Evolutionary conservation across 2,113 vertebrate species (phyloP).

Genomic region (Daubentonia madagascariensis): DNA sequence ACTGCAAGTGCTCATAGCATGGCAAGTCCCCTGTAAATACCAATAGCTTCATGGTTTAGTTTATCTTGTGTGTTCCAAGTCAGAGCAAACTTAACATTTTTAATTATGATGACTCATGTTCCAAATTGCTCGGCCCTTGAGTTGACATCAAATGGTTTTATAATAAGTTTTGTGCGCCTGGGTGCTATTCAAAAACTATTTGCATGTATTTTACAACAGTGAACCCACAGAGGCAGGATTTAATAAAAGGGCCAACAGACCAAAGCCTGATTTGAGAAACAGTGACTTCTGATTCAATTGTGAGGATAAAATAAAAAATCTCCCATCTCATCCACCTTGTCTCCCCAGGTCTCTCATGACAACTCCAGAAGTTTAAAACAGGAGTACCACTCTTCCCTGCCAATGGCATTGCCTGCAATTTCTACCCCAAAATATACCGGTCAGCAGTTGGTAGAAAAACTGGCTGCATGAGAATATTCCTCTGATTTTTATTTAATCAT

Average conservation of each 20-base stretch:
- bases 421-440: background rate
- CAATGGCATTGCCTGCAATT: background rate
- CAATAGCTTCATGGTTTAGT: accelerated
- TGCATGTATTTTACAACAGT: accelerated
- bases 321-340: background rate
- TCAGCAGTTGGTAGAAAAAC: background rate
- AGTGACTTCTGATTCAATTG: background rate
- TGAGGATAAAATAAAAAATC: background rate
- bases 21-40: accelerated
- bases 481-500: background rate
- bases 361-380: background rate
- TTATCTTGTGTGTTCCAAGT: no score
- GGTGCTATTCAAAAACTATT: no score
- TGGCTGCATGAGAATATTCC: accelerated
- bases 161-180: background rate
- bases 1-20: background rate
- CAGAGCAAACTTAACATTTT: background rate
- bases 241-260: background rate
- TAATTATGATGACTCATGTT: background rate
- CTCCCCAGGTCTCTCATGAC: background rate
- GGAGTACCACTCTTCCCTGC: background rate
- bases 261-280: background rate
- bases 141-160: background rate
- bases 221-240: background rate
- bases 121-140: background rate